Evolutionary conservation across 2,888 invertebrate genomes (phyloP).

Genomic region (Xylocampa areola): DNA sequence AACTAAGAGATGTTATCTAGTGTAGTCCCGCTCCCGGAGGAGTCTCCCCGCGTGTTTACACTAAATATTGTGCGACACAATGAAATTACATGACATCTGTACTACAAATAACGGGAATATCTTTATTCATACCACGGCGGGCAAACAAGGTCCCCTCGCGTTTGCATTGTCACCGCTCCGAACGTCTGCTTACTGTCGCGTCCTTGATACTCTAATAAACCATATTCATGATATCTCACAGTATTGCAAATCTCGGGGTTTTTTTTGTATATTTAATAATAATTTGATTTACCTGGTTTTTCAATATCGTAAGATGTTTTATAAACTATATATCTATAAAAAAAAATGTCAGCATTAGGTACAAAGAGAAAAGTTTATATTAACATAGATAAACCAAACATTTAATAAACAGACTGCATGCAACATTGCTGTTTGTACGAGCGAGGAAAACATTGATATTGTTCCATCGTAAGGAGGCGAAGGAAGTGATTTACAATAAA

Average conservation of each 20-base stretch:
- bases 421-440: constrained; percentile 36
- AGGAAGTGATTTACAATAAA: constrained; percentile 88
- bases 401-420: constrained; percentile 28
- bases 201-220: constrained; percentile 59
- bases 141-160: constrained; percentile 84
- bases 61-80: constrained; percentile 89
- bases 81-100: constrained; percentile 90
- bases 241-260: constrained; percentile 20
- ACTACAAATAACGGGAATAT: constrained; percentile 89
- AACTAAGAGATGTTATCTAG: constrained; percentile 86
- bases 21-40: constrained; percentile 51
- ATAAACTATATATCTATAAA: no score
- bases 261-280: constrained; percentile 2
- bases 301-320: no score
- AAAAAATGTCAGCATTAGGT: no score
- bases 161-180: constrained; percentile 75
- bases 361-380: no score
- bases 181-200: constrained; percentile 85
- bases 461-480: constrained; percentile 75
- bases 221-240: constrained; percentile 51
- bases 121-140: constrained; percentile 88
- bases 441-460: constrained; percentile 67
- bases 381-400: not conserved
- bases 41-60: constrained; percentile 87
- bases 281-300: not conserved